Evolutionary conservation across 92 coral and sea anemone genomes (phyloP), one percentile per base, ranked within the genome.

Genomic region (Umimayanthus chanpuru): DNA sequence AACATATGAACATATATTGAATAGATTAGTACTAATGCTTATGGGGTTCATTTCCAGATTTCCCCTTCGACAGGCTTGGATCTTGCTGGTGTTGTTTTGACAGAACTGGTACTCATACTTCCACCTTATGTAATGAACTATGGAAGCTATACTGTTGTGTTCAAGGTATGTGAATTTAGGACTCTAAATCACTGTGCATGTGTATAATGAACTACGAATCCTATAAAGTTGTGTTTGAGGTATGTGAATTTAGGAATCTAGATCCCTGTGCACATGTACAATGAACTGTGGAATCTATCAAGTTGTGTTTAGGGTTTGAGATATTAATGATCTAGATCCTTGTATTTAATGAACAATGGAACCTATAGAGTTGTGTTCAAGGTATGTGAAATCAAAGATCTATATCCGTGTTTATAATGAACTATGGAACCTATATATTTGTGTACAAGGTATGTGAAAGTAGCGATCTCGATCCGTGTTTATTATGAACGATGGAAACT

Each of bases 101-200:
- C 93, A 53, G 93, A 93, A 47, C 77, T 72, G 47, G 87, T 85
- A 12, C 88, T 94, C 58, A 85, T 93, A 76, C 77, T 94, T 55
- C 98, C 98, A 16, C 92, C 95, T 2, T 85, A 79, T 72, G 30
- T 66, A n/a, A 73, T 94, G 91, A 70, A 87, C 30, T 93, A 94
- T 79, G 98, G 95, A 39, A 25, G 16, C 2, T 85, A 90, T 65
- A 41, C 0, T 32, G 67, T 93, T 21, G 58, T 82, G 14, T 85
- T 94, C 44, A 85, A 91, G 98, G 98, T 94, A 81, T 79, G 82
- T 44, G 25, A 61, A 61, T 0, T 20, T 4, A 61, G 26, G 21
- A 18, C 4, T 61, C 68, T 21, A 61, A 25, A 61, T 61, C 68
- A 9, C 26, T 61, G 68, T 61, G 23, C 36, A 21, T 41, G 44